These are phyloP conservation scores for Brachyopa scutellaris DNA, from an alignment of 2,888 invertebrate genomes.

Conservation along the genomic window DNA sequence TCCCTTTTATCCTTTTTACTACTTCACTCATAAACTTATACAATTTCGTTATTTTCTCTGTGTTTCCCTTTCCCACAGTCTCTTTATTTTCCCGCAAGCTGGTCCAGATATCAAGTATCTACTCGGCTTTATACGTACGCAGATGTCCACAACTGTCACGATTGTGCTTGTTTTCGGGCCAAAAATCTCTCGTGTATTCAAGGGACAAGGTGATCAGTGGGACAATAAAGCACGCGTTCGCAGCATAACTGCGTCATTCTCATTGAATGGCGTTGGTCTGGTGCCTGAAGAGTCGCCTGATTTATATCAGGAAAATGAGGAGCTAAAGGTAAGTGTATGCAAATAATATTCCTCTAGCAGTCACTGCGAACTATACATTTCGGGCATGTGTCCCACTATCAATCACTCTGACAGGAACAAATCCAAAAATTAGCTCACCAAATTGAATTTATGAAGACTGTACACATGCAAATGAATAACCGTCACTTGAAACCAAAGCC, in stretches of 20 bases:
- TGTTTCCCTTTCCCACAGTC: constrained; percentile 84
- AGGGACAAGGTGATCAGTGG: constrained; percentile 95
- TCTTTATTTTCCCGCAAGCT: constrained; percentile 92
- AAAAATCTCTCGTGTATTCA: constrained; percentile 90
- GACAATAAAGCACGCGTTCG: constrained; percentile 92
- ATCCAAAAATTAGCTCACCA: constrained; percentile 95
- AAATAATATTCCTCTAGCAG: no score
- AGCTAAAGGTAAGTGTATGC: constrained; percentile 93
- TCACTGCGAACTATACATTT: no score
- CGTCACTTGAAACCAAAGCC: constrained; percentile 92
- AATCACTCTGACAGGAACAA: constrained; percentile 87
- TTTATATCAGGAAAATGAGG: constrained; percentile 94
- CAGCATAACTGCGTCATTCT: constrained; percentile 92
- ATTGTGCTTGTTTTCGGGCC: constrained; percentile 81
- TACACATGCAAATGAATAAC: constrained; percentile 96
- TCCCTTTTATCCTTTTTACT: no score
- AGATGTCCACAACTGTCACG: constrained; percentile 92
- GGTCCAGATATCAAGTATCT: constrained; percentile 96
- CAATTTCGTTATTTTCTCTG: no score
- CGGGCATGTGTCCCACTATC: no score
- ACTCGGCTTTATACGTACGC: constrained; percentile 94
- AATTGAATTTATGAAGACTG: constrained; percentile 96
- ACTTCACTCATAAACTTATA: no score
- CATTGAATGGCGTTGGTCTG: constrained; percentile 92
- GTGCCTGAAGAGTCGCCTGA: constrained; percentile 93